phyloP scores from a whole-genome alignment of 1,140 invertebrate genomes.

The Acyrthosiphon pisum region DNA sequence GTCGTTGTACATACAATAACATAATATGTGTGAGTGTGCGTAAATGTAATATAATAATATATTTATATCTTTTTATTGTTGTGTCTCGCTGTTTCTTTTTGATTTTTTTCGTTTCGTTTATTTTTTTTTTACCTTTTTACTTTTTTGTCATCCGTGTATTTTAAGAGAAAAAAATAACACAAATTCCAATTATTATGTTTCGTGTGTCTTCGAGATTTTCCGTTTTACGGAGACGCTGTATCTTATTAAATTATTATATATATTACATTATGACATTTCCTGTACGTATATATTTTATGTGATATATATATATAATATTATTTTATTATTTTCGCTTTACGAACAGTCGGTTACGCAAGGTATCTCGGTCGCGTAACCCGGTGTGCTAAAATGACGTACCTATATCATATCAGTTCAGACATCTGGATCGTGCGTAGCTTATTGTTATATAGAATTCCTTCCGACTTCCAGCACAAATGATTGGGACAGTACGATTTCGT shows the following conservation, averaged over 20 bases:
- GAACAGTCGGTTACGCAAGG: background rate
- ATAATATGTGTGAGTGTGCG: background rate
- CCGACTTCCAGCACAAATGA: too few species aligned
- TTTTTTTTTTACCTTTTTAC: background rate
- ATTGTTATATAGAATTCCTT: too few species aligned
- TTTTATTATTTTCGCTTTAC: background rate
- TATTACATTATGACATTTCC: background rate
- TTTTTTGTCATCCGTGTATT: background rate
- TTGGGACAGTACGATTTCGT: too few species aligned
- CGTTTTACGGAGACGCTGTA: background rate
- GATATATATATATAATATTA: background rate
- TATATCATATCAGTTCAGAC: too few species aligned
- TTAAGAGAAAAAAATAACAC: background rate
- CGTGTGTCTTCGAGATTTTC: background rate
- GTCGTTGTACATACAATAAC: background rate
- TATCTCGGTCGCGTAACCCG: background rate
- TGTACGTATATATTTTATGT: background rate
- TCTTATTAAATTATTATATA: background rate
- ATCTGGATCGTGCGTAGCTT: too few species aligned
- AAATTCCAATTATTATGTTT: background rate
- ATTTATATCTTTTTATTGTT: slow-evolving; percentile 4
- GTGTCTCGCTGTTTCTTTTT: background rate
- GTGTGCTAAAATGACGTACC: background rate
- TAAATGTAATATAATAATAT: slow-evolving; percentile 10
- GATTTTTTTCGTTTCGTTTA: background rate